phyloP scores from a whole-genome alignment of 2,888 invertebrate species.

The Pantelozetes paolii region DNA sequence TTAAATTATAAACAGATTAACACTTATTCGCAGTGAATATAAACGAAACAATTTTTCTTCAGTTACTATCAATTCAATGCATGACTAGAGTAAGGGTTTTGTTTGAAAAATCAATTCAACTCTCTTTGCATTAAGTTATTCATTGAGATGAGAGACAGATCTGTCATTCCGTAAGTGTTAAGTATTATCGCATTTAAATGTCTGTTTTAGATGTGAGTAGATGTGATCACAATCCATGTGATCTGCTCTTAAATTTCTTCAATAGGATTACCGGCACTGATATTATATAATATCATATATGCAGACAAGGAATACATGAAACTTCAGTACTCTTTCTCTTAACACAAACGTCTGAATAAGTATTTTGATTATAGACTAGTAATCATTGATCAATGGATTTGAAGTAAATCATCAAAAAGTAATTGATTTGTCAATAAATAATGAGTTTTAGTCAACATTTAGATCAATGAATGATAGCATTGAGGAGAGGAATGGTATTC shows the following conservation, averaged over 20 bases:
- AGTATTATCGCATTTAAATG: too few species aligned
- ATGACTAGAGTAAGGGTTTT: too few species aligned
- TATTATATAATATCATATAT: neutral
- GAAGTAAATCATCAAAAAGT: neutral
- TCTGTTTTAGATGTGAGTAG: neutral
- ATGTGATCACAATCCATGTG: neutral
- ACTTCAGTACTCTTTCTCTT: neutral
- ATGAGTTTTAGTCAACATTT: neutral
- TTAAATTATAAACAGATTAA: too few species aligned
- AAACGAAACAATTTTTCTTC: too few species aligned
- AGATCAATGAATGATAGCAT: neutral
- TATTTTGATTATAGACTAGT: neutral
- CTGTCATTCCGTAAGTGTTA: too few species aligned
- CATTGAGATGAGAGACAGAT: too few species aligned
- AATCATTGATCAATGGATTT: neutral
- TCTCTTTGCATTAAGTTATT: too few species aligned
- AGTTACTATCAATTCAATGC: too few species aligned
- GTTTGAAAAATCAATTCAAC: too few species aligned
- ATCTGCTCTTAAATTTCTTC: neutral
- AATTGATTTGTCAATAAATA: neutral
- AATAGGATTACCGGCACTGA: neutral
- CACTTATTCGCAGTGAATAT: too few species aligned
- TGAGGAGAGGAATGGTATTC: neutral
- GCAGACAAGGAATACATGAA: neutral
- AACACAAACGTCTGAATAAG: neutral